A percentile compares a stretch with the other conserved stretches of the same genome.
Evolutionary conservation across 1,140 invertebrate genomes (phyloP).

Genomic region (Gryon sp.): DNA sequence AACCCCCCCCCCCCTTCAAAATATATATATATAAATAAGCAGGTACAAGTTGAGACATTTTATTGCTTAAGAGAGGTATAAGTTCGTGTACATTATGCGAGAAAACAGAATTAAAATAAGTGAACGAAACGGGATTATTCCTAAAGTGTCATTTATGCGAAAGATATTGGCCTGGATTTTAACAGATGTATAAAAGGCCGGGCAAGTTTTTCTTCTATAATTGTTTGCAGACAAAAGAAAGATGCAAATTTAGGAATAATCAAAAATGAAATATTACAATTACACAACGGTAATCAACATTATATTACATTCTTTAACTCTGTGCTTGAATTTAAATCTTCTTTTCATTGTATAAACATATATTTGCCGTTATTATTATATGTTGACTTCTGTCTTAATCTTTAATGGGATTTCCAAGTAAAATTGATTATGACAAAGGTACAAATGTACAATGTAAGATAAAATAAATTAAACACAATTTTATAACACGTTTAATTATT

Average conservation of each 20-base stretch:
- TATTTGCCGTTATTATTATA: too few relatives aligned
- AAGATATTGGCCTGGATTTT: conserved; percentile 52
- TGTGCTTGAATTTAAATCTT: conserved; percentile 10
- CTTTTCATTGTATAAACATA: too few relatives aligned
- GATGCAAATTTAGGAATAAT: conserved; percentile 27
- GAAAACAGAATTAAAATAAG: conserved; percentile 51
- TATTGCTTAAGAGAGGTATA: conserved; percentile 30
- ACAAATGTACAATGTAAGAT: too few relatives aligned
- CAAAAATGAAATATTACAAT: conserved; percentile 40
- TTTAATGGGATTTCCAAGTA: background rate
- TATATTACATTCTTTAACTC: too few relatives aligned
- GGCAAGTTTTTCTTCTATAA: conserved; percentile 26
- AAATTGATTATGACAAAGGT: too few relatives aligned
- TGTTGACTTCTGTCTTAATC: too few relatives aligned
- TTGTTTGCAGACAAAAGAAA: conserved; percentile 36
- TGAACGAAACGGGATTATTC: conserved; percentile 58
- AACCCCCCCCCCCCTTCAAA: too few relatives aligned
- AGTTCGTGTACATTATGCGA: conserved; percentile 30
- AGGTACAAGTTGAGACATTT: conserved; percentile 44
- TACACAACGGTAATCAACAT: too few relatives aligned
- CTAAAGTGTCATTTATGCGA: conserved; percentile 54
- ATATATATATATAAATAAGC: too few relatives aligned
- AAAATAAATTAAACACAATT: too few relatives aligned
- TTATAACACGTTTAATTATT: too few relatives aligned
- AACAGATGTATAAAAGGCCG: conserved; percentile 42